Conservation (phyloP, 2,797 vertebrate genomes). For the Smutsia temminckii region DNA sequence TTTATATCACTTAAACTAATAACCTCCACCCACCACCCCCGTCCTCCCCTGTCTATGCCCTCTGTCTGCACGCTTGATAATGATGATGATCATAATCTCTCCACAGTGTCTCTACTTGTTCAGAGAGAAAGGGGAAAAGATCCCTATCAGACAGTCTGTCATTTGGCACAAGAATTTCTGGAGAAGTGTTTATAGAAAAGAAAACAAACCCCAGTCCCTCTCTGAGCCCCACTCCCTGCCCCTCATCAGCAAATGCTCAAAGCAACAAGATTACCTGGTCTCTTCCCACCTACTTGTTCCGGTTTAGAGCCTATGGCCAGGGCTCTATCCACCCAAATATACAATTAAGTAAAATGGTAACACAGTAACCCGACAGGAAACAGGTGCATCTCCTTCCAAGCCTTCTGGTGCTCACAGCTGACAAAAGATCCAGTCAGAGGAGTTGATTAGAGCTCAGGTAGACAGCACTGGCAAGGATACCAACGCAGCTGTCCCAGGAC, state of each 20-base stretch:
- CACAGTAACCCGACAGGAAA: neutral
- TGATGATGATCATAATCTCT: slow-evolving; percentile 71
- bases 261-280: neutral
- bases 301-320: neutral
- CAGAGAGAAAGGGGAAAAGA: slow-evolving; percentile 25
- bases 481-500: neutral
- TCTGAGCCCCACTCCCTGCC: neutral
- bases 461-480: neutral
- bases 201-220: neutral
- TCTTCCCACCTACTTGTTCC: neutral
- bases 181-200: slow-evolving; percentile 18
- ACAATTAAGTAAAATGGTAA: neutral
- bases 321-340: neutral
- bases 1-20: slow-evolving; percentile 40
- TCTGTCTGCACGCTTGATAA: slow-evolving; percentile 53
- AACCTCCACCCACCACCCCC: neutral
- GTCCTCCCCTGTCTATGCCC: neutral
- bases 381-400: neutral
- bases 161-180: neutral
- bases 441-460: neutral
- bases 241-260: neutral
- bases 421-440: neutral
- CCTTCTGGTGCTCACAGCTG: neutral
- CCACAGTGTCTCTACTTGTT: slow-evolving; percentile 69
- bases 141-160: neutral